These are phyloP conservation scores for Drosophila mauritiana DNA, from an alignment of 1,140 invertebrate genomes.

Conservation along the genomic window DNA sequence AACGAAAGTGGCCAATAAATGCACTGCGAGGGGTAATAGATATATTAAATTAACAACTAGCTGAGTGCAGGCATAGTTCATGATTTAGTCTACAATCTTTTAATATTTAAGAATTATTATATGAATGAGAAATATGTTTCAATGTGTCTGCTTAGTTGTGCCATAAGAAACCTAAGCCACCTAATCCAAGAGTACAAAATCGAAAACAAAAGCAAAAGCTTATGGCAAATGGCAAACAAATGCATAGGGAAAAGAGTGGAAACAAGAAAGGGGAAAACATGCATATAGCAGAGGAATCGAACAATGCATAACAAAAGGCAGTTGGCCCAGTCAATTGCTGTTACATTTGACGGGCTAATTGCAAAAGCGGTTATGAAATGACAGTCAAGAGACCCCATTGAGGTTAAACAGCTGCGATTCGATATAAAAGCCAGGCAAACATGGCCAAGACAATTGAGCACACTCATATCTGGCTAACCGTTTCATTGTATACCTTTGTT, in stretches of 20 bases:
- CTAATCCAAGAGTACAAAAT: not conserved
- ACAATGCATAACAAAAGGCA: conserved; percentile 42
- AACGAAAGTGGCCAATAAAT: conserved; percentile 13
- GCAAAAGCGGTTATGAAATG: conserved; percentile 47
- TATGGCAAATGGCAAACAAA: conserved; percentile 6
- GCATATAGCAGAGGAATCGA: not conserved
- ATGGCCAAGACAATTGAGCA: conserved; percentile 19
- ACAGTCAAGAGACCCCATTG: conserved; percentile 49
- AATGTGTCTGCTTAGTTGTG: too few relatives aligned
- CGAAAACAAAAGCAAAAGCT: conserved; percentile 7
- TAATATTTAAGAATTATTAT: too few relatives aligned
- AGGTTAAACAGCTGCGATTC: conserved; percentile 65
- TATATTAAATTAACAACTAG: too few relatives aligned
- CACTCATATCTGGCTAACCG: conserved; percentile 8
- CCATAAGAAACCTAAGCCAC: not conserved
- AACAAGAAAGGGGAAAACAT: not conserved
- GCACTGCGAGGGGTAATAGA: not conserved
- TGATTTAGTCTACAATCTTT: too few relatives aligned
- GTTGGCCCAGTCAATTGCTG: conserved; percentile 36
- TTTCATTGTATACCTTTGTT: not conserved
- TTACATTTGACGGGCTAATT: conserved; percentile 59
- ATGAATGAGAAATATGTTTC: too few relatives aligned
- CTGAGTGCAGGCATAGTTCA: not conserved
- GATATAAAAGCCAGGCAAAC: conserved; percentile 34
- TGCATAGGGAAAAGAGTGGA: conserved; percentile 4